phyloP scores from a whole-genome alignment of 1,140 invertebrate species.

The Aradophagus sp. region DNA sequence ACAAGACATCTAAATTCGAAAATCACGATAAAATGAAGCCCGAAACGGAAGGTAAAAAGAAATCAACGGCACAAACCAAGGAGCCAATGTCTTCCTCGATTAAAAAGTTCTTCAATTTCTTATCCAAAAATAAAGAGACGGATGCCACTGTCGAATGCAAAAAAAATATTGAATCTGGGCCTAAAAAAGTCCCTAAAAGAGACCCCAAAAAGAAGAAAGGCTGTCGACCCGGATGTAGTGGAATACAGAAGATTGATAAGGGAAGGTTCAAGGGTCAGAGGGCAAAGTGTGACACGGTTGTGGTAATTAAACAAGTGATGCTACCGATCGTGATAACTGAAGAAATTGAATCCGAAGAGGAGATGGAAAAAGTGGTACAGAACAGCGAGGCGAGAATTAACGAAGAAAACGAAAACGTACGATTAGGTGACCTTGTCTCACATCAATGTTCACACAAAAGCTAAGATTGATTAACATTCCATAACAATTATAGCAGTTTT shows the following conservation, averaged over 20 bases:
- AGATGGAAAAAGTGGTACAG: not conserved
- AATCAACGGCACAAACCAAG: too few species aligned
- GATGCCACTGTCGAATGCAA: not conserved
- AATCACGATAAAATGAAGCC: too few species aligned
- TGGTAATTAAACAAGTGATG: slow-evolving; percentile 21
- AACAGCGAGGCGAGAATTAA: too few species aligned
- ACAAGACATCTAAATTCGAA: too few species aligned
- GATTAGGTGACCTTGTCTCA: slow-evolving; percentile 29
- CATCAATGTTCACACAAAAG: too few species aligned
- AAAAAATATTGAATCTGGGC: too few species aligned
- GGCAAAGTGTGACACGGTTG: slow-evolving; percentile 23
- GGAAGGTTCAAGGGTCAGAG: slow-evolving; percentile 1
- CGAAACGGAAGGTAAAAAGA: too few species aligned
- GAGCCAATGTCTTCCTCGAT: not conserved
- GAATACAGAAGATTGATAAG: slow-evolving; percentile 4
- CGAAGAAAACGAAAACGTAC: slow-evolving; percentile 13
- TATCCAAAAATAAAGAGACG: slow-evolving; percentile 1
- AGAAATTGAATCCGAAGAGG: slow-evolving; percentile 18
- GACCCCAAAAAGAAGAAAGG: slow-evolving; percentile 1
- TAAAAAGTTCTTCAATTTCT: slow-evolving; percentile 17
- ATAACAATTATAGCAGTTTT: too few species aligned
- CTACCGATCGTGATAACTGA: slow-evolving; percentile 31
- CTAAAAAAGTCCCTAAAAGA: too few species aligned
- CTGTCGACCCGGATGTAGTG: slow-evolving; percentile 9
- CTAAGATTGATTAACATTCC: too few species aligned